A percentile compares a stretch with the other conserved stretches of the same genome.
These are phyloP conservation scores for Alentia gelatinosa DNA, from an alignment of 2,888 invertebrate genomes.

Conservation along the genomic window DNA sequence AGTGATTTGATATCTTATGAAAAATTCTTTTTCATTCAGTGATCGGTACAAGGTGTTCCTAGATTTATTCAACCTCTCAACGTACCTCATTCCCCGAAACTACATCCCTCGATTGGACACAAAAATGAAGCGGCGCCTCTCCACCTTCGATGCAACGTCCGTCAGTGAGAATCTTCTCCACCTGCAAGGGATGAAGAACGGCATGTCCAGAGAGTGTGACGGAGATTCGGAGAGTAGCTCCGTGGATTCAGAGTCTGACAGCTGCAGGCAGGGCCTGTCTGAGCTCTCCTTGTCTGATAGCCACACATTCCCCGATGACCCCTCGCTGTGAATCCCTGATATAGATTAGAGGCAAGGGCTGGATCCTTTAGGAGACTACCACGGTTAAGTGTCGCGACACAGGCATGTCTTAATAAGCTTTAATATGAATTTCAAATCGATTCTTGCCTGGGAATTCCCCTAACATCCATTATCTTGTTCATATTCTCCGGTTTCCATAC, in stretches of 20 bases:
- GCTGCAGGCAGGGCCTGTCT: neutral
- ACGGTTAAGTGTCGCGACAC: no score
- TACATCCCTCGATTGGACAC: slow-evolving; percentile 93
- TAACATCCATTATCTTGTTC: no score
- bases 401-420: no score
- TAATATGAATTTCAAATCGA: no score
- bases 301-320: neutral
- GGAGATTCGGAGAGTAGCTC: slow-evolving; percentile 6
- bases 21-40: slow-evolving; percentile 83
- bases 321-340: neutral
- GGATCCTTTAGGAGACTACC: no score
- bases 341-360: no score
- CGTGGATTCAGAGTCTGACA: neutral
- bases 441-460: no score
- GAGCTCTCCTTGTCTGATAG: neutral
- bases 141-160: slow-evolving; percentile 64
- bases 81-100: slow-evolving; percentile 95
- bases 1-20: no score
- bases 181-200: neutral
- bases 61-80: slow-evolving; percentile 97
- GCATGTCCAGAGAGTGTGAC: neutral
- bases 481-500: no score
- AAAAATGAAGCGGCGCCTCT: slow-evolving; percentile 89
- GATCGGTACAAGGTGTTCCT: slow-evolving; percentile 99
- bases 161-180: neutral